phyloP scores from a whole-genome alignment of 2,113 vertebrate genomes.

The Carassius auratus region DNA sequence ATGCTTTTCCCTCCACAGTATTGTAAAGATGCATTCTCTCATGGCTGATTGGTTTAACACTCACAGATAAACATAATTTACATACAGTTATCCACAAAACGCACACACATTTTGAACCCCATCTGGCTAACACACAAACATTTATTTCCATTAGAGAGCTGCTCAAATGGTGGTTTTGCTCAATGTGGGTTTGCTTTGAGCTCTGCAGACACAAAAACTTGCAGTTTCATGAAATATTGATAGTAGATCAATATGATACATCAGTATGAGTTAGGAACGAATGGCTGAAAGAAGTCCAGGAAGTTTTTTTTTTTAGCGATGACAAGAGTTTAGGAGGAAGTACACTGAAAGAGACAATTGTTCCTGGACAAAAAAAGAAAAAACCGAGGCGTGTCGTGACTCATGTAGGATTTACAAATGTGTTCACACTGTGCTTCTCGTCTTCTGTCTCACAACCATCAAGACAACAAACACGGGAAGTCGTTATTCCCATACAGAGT shows the following conservation, averaged over 20 bases:
- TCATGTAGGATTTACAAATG: neutral
- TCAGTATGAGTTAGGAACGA: conserved; percentile 34
- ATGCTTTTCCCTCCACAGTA: neutral
- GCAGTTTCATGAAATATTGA: conserved; percentile 41
- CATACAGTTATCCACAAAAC: neutral
- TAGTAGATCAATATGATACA: conserved; percentile 50
- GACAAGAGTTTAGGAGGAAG: neutral
- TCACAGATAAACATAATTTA: conserved; percentile 19
- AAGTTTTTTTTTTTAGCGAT: neutral
- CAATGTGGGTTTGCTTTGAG: neutral
- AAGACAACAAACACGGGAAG: conserved; percentile 74
- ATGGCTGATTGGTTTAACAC: neutral
- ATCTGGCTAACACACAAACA: neutral
- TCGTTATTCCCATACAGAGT: conserved; percentile 53
- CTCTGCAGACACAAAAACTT: conserved; percentile 23
- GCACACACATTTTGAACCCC: neutral
- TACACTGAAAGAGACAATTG: neutral
- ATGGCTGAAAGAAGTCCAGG: neutral
- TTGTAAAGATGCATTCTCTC: neutral
- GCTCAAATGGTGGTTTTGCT: neutral
- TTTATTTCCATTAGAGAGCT: neutral
- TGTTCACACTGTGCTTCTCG: neutral
- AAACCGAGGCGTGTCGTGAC: neutral
- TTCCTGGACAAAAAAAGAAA: neutral
- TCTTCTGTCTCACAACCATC: conserved; percentile 53